Base-by-base conservation (phyloP, 1,140 invertebrate genomes). In the Megalopta genalis region DNA sequence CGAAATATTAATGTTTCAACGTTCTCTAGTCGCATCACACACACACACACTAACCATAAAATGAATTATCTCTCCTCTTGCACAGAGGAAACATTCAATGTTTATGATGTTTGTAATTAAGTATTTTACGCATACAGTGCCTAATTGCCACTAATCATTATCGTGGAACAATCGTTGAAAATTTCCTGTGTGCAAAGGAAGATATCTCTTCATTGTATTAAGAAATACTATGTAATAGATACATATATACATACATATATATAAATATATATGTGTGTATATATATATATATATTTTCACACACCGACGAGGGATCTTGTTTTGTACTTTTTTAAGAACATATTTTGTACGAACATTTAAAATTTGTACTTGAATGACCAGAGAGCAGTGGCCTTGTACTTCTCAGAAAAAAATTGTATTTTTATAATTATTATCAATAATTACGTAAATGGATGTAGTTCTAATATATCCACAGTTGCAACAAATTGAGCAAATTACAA, bases 311-410 rank as follows among this genome's bases (percentile, higher is more conserved):
- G 62, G 21, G 79, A 73, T 87, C 79, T 86, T 88, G 83, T 90
- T 90, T 90, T 90, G 70, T 90, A 90, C 88, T 89, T 90, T 90
- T 89, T 82, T 90, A 90, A 86, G 80, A 78, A 88, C 83, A 67
- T 85, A 89, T 89, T 90, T 88, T 86, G 77, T 85, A 83, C 73
- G 71, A 60, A 72, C 42, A 49, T 74, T 85, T 78, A 79, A 25
- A 79, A 77, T 83, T 87, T 87, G 83, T 77, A 85, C 64, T 81
- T 75, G 37, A 79, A 70, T 57, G 69, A 77, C 57, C 63, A 64
- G 68, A 46, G 62, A 73, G 79, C 72, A 84, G 77, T 83, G 77
- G 71, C 52, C 77, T 86, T 86, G 81, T 86, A 78, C 62, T 72
- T 81, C 86, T 77, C 65, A 37, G 59, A 64, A 59, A 69, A 62